Percentiles rank a stretch among this genome's conserved stretches.
These are phyloP conservation scores for Elachura formosa DNA, from an alignment of 2,113 vertebrate genomes.

Conservation along the genomic window DNA sequence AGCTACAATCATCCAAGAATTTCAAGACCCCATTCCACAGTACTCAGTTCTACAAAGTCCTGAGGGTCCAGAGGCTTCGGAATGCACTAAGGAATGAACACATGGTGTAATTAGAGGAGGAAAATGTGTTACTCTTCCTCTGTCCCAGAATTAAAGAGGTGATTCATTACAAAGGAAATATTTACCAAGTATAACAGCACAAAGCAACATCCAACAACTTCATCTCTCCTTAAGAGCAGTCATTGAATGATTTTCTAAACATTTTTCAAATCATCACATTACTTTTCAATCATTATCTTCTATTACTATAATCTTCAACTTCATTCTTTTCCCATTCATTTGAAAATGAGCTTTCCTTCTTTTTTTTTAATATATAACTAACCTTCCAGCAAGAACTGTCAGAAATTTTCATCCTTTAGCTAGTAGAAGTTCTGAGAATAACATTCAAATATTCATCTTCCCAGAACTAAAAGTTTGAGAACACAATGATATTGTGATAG, in stretches of 20 bases:
- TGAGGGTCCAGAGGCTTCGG: rapidly evolving
- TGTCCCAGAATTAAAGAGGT: background rate
- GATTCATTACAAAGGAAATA: background rate
- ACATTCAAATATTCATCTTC: background rate
- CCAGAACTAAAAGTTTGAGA: background rate
- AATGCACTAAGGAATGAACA: background rate
- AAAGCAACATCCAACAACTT: background rate
- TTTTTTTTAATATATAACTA: background rate
- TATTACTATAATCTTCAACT: background rate
- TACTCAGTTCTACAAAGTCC: background rate
- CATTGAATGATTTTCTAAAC: background rate
- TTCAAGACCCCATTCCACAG: background rate
- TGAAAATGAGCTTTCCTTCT: background rate
- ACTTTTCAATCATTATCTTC: background rate
- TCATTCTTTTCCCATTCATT: background rate
- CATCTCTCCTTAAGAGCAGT: background rate
- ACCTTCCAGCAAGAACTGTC: background rate
- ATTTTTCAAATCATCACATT: constrained; percentile 4
- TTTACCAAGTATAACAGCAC: background rate
- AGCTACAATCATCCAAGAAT: background rate
- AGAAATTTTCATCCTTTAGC: background rate
- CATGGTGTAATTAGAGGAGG: background rate
- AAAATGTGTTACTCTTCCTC: background rate
- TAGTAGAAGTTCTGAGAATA: background rate
- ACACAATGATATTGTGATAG: background rate